These are phyloP conservation scores for Actinia tenebrosa DNA, from an alignment of 64 coral and sea anemone species.

Conservation along the genomic window DNA sequence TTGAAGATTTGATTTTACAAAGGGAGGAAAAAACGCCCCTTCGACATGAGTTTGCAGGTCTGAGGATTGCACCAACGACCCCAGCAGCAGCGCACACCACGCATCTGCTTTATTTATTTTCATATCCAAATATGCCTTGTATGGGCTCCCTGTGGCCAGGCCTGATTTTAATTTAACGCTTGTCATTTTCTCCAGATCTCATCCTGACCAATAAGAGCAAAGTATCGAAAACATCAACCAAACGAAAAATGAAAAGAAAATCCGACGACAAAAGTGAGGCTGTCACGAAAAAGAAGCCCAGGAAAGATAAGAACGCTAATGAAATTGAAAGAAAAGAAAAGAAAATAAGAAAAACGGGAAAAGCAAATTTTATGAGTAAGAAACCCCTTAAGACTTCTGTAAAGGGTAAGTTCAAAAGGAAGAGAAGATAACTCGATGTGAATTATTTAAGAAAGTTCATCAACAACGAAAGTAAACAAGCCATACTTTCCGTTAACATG, in stretches of 20 bases:
- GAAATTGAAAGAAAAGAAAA: neutral
- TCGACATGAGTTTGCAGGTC: too few relatives aligned
- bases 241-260: slow-evolving; percentile 1
- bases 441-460: neutral
- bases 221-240: neutral
- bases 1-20: neutral
- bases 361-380: neutral
- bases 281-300: neutral
- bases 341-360: neutral
- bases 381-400: neutral
- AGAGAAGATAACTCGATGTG: neutral
- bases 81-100: too few relatives aligned
- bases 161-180: neutral
- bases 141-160: neutral
- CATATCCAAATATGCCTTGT: neutral
- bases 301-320: slow-evolving; percentile 1
- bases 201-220: slow-evolving; percentile 6
- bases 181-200: neutral
- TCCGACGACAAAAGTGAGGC: neutral
- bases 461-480: too few relatives aligned
- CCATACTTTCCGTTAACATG: too few relatives aligned
- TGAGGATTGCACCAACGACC: too few relatives aligned
- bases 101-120: too few relatives aligned
- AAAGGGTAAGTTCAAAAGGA: neutral
- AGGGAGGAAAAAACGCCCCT: too few relatives aligned